Percentiles rank a stretch among this genome's conserved stretches.
phyloP scores from a whole-genome alignment of 2,113 vertebrate species.

The Athene noctua region DNA sequence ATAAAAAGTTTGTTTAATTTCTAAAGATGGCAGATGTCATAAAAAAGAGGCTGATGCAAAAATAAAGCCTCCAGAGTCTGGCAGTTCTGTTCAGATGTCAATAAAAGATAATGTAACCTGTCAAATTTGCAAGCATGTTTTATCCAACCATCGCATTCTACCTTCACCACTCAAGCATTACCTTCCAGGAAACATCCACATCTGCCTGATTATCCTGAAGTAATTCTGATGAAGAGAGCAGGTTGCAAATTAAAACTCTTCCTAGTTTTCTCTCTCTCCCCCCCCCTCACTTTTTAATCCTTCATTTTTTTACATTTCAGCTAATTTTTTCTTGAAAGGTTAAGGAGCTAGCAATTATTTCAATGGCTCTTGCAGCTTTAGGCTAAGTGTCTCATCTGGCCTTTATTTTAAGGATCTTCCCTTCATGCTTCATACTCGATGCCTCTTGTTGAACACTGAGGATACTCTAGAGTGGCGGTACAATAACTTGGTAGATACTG shows the following conservation, averaged over 20 bases:
- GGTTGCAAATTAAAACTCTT: slow-evolving; percentile 57
- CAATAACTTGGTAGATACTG: not conserved
- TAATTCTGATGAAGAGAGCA: slow-evolving; percentile 66
- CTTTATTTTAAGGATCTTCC: slow-evolving; percentile 40
- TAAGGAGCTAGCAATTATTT: slow-evolving; percentile 62
- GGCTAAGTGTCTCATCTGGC: slow-evolving; percentile 37
- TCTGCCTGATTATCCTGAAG: slow-evolving; percentile 64
- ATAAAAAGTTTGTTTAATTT: slow-evolving; percentile 66
- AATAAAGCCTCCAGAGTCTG: slow-evolving; percentile 57
- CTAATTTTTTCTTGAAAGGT: slow-evolving; percentile 61
- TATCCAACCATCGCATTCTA: slow-evolving; percentile 44
- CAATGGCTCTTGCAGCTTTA: slow-evolving; percentile 18
- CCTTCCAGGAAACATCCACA: slow-evolving; percentile 64
- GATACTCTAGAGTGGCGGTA: not conserved
- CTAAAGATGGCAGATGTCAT: slow-evolving; percentile 56
- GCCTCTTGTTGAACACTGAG: not conserved
- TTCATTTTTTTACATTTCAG: slow-evolving; percentile 38
- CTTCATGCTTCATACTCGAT: not conserved
- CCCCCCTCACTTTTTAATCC: not conserved
- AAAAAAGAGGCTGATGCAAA: slow-evolving; percentile 41
- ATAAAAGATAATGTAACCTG: slow-evolving; percentile 68
- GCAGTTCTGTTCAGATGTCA: slow-evolving; percentile 57
- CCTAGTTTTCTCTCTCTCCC: not conserved
- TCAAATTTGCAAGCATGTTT: slow-evolving; percentile 64
- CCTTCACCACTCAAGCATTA: slow-evolving; percentile 56